Conservation (phyloP, 2,113 vertebrate genomes). For the Phylloscopus trochiloides region DNA sequence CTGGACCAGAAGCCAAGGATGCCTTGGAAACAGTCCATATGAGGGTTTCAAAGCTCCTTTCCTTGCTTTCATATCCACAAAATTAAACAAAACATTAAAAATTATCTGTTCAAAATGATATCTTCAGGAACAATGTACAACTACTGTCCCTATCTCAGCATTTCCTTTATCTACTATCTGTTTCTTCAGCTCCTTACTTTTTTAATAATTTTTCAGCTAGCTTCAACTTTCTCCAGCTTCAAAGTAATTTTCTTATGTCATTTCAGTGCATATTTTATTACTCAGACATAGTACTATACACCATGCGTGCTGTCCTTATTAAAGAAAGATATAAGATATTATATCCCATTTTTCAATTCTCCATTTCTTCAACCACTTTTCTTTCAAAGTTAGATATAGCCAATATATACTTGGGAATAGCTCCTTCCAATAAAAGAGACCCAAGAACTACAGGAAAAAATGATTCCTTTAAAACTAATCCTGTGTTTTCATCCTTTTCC, state of each 20-base stretch:
- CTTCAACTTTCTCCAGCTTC: neutral
- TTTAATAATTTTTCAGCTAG: neutral
- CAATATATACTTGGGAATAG: neutral
- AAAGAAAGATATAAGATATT: neutral
- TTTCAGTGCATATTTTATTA: neutral
- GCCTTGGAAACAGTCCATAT: neutral
- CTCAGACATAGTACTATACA: neutral
- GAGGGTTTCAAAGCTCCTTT: neutral
- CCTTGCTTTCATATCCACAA: neutral
- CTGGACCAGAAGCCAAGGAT: neutral
- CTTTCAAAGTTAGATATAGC: neutral
- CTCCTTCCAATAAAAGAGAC: neutral
- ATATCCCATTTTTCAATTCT: neutral
- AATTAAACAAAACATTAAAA: neutral
- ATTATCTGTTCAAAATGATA: neutral
- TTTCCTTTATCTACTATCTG: neutral
- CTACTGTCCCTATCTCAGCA: neutral
- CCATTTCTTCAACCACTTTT: neutral
- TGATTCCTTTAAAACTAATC: neutral
- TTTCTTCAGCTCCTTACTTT: neutral
- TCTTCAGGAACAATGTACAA: neutral
- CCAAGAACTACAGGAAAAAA: neutral
- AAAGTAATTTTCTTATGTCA: neutral
- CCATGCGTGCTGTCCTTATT: neutral
- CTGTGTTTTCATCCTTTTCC: neutral